phyloP scores from a whole-genome alignment of 2,113 vertebrate species.

The Petrocephalus microphthalmus region DNA sequence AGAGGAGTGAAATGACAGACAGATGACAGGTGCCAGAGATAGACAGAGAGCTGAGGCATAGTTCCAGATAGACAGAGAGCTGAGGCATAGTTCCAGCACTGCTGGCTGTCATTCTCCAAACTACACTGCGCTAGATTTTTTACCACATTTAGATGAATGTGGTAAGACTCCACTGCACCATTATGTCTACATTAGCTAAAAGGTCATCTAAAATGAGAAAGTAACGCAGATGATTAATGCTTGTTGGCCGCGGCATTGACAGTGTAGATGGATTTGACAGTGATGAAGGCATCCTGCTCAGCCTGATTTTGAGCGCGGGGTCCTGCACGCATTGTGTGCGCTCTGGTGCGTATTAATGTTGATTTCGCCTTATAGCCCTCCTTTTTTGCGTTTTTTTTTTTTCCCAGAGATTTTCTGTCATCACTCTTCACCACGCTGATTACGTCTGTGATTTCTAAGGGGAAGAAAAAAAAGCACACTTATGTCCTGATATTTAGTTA shows the following conservation, averaged over 20 bases:
- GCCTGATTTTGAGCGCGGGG: neutral
- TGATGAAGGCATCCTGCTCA: slow-evolving; percentile 5
- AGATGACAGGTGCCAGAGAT: neutral
- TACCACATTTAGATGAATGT: slow-evolving; percentile 19
- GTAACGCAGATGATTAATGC: neutral
- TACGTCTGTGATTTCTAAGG: neutral
- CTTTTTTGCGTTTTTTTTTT: neutral
- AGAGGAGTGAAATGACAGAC: neutral
- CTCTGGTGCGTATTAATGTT: neutral
- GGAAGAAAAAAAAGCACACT: neutral
- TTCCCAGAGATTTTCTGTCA: neutral
- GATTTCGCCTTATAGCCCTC: neutral
- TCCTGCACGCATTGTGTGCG: neutral
- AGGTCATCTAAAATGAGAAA: slow-evolving; percentile 13
- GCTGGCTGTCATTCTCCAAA: neutral
- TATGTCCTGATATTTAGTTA: slow-evolving; percentile 18
- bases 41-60: neutral
- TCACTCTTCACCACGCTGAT: neutral
- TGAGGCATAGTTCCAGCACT: slow-evolving; percentile 6
- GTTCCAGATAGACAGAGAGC: neutral
- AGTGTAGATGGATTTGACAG: slow-evolving; percentile 7
- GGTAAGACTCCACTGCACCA: slow-evolving; percentile 3
- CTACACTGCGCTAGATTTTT: slow-evolving; percentile 1
- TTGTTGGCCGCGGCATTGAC: slow-evolving; percentile 4
- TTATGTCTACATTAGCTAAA: slow-evolving; percentile 12